These are phyloP conservation scores for Lordiphosa andalusiaca DNA, from an alignment of 2,888 invertebrate species.

Conservation along the genomic window DNA sequence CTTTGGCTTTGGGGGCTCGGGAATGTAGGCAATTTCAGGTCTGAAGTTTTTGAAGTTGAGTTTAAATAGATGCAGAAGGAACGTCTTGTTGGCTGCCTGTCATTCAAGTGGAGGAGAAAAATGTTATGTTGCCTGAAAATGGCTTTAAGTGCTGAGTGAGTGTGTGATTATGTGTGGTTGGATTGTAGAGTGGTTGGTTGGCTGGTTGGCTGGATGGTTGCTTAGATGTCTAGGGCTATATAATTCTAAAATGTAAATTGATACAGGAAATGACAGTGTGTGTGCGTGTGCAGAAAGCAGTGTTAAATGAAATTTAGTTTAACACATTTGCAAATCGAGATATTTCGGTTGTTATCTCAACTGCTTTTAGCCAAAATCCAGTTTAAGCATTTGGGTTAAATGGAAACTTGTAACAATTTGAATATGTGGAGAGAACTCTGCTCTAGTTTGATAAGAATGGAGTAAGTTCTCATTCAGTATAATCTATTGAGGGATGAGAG, in stretches of 20 bases:
- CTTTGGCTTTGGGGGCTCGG: constrained; percentile 1
- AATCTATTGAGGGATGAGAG: no score
- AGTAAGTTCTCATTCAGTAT: no score
- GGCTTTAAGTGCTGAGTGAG: constrained; percentile 1
- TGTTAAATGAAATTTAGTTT: not conserved
- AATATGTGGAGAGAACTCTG: no score
- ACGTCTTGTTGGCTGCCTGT: constrained; percentile 42
- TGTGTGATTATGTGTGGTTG: constrained; percentile 8
- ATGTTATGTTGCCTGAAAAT: constrained; percentile 11
- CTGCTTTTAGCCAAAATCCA: no score
- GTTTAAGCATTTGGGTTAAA: no score
- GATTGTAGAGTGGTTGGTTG: not conserved
- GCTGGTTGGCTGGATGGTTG: not conserved
- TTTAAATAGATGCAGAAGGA: constrained; percentile 22
- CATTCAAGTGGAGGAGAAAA: constrained; percentile 40
- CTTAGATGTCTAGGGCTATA: not conserved
- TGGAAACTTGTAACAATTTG: no score
- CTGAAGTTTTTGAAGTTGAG: constrained; percentile 43
- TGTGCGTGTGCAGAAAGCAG: not conserved
- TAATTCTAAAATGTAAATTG: constrained; percentile 6
- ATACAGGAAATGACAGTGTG: not conserved
- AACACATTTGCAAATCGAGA: no score
- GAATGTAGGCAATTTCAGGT: constrained; percentile 56
- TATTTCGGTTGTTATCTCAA: no score
- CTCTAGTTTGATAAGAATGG: no score